Evolutionary conservation across 2,113 vertebrate species (phyloP), one percentile per base, ranked within the genome.

Genomic region (Gyps fulvus): DNA sequence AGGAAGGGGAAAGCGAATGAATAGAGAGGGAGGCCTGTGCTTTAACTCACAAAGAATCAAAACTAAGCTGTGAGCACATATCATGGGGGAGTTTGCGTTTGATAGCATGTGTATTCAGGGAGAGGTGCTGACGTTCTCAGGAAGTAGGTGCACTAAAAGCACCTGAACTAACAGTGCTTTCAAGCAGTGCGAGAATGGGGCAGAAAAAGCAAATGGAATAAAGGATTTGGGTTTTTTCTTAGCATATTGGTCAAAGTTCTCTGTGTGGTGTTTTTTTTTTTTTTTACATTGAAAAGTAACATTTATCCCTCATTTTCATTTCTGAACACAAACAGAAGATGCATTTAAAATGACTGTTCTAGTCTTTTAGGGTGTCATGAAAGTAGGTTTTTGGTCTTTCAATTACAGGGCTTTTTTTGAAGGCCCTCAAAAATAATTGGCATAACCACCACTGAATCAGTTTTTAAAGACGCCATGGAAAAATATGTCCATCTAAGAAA

Each of bases 41-140:
- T 81, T 95, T 95, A 90, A 73, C 66, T 95, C 79, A 91, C 47
- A 82, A 84, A 84, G 82, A 94, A 96, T 92, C 86, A 80, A 77
- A 83, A 88, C 62, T 87, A 70, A 94, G n/a, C 69, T 66, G 14
- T 55, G 79, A 92, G 78, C 83, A 66, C 25, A 8, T 50, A 50
- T 16, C 43, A 42, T 11, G 1, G 11, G 45, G 74, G 61, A 78
- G 61, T 92, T 90, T 87, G 84, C 58, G 54, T 95, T 91, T 89
- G 77, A 87, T 89, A 78, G 34, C 2, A 5, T 93, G 43, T 72
- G 29, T 76, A 49, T 93, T 90, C 87, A 90, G 81, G 67, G 63
- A 83, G 54, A 92, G 42, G 57, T 72, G 67, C 80, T 84, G 94
- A 93, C 4, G 23, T 83, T 61, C 90, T 81, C 62, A 80, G 87